Percentiles rank a stretch among this genome's conserved stretches.
These are phyloP conservation scores for Rhagonycha fulva DNA, from an alignment of 2,888 invertebrate species.

Conservation along the genomic window DNA sequence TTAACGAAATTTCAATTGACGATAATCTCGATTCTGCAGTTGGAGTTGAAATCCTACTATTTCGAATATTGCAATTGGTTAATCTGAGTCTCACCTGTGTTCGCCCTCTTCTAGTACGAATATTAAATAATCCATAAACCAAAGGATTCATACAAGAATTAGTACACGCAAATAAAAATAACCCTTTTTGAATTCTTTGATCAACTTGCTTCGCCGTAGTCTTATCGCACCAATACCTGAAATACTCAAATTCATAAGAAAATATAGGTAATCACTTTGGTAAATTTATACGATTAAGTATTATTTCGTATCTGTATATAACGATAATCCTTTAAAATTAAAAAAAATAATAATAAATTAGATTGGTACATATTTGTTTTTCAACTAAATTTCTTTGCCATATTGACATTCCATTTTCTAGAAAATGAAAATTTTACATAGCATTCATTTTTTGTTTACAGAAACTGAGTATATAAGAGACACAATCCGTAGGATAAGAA, in stretches of 20 bases:
- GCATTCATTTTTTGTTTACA: no score
- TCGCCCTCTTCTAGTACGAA: slow-evolving; percentile 58
- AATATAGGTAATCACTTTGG: no score
- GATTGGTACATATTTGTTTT: no score
- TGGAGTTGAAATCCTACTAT: slow-evolving; percentile 39
- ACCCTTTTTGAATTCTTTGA: slow-evolving; percentile 77
- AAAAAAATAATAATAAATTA: no score
- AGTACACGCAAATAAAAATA: slow-evolving; percentile 94
- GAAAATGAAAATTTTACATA: no score
- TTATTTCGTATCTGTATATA: no score
- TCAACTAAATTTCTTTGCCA: no score
- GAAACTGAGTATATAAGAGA: no score
- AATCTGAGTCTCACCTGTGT: slow-evolving; percentile 53
- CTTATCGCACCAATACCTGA: slow-evolving; percentile 82
- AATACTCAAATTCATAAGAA: slow-evolving; percentile 24
- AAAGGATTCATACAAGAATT: slow-evolving; percentile 97
- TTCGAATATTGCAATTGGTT: slow-evolving; percentile 38
- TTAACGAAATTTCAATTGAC: slow-evolving; percentile 46
- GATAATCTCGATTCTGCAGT: slow-evolving; percentile 49
- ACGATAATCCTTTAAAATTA: no score
- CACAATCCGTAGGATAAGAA: no score
- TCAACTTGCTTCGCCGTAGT: slow-evolving; percentile 72
- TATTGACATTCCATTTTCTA: no score
- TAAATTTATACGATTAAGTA: no score
- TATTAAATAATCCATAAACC: slow-evolving; percentile 90